Evolutionary conservation across 53 echinoderm and acorn worm species (phyloP).

Genomic region (Henricia sp.): DNA sequence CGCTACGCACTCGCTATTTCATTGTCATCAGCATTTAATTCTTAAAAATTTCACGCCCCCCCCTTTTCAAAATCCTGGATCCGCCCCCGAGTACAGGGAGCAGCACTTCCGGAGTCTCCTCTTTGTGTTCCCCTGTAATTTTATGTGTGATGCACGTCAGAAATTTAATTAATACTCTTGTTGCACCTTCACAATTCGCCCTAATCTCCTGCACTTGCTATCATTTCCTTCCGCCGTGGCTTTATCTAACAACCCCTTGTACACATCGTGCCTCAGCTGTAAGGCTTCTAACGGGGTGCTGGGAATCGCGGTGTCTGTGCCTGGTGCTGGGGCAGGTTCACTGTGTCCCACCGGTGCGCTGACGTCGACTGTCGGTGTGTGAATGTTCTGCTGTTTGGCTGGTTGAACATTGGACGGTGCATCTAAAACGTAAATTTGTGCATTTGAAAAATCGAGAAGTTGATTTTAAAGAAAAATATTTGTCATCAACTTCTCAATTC

Average conservation of each 20-base stretch:
- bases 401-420: constrained; percentile 10
- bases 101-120: no score
- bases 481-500: neutral
- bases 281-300: constrained; percentile 82
- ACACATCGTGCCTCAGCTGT: constrained; percentile 72
- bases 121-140: no score
- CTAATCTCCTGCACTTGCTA: constrained; percentile 84
- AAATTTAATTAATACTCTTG: no score
- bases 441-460: neutral
- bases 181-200: constrained; percentile 84
- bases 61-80: no score
- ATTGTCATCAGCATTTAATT: no score
- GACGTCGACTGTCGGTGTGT: constrained; percentile 17
- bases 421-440: no score
- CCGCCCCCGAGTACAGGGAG: no score
- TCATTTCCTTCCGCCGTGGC: constrained; percentile 81
- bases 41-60: no score
- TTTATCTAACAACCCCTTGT: constrained; percentile 68
- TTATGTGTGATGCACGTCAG: no score
- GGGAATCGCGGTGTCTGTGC: constrained; percentile 51
- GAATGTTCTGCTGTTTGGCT: constrained; percentile 47
- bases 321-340: neutral
- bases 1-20: no score
- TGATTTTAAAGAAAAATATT: neutral
- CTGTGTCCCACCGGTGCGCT: constrained; percentile 20